These are phyloP conservation scores for Saiga tatarica DNA, from an alignment of 2,113 vertebrate species.

Conservation along the genomic window DNA sequence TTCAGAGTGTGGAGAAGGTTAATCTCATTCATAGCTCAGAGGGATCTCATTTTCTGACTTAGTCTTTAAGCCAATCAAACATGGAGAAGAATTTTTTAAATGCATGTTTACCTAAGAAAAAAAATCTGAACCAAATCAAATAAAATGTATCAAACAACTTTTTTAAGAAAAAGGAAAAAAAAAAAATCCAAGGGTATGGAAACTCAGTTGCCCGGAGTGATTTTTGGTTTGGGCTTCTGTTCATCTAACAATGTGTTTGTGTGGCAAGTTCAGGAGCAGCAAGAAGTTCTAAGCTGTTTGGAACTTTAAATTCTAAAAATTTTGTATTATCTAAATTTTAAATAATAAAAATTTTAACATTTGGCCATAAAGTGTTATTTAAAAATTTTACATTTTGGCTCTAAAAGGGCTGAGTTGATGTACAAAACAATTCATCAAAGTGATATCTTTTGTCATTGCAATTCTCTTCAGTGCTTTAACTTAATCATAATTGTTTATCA, in stretches of 20 bases:
- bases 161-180: constrained; percentile 60
- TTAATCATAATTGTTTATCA: background rate
- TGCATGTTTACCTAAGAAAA: constrained; percentile 65
- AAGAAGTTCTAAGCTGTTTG: constrained; percentile 18
- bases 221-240: constrained; percentile 65
- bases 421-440: background rate
- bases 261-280: background rate
- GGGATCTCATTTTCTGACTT: constrained; percentile 66
- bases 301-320: constrained; percentile 5
- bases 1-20: constrained; percentile 92
- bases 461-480: background rate
- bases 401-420: background rate
- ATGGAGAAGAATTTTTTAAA: constrained; percentile 62
- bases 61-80: constrained; percentile 79
- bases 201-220: constrained; percentile 74
- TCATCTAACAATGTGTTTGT: constrained; percentile 30
- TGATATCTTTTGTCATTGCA: background rate
- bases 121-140: constrained; percentile 64
- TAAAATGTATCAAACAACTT: constrained; percentile 51
- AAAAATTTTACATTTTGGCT: background rate
- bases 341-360: background rate
- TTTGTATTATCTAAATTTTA: background rate
- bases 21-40: constrained; percentile 84
- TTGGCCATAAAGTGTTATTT: background rate
- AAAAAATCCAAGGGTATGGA: constrained; percentile 80